A percentile compares a stretch with the other conserved stretches of the same genome.
These are phyloP conservation scores for Halyomorpha halys DNA, from an alignment of 1,140 invertebrate genomes.

Conservation along the genomic window DNA sequence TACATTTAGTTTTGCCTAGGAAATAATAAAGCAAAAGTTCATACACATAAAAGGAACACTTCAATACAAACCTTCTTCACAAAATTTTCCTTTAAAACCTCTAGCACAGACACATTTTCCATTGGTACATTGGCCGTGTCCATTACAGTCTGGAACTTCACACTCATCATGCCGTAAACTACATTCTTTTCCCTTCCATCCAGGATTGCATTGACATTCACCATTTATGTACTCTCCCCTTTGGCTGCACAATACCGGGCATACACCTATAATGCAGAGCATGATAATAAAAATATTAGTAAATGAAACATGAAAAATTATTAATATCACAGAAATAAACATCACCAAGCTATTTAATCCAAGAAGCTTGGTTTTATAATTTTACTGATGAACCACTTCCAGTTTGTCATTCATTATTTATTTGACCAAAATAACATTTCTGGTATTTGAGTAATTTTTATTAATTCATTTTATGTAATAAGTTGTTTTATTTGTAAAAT, in stretches of 20 bases:
- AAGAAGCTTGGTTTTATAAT: no score
- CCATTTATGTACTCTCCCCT: constrained; percentile 94
- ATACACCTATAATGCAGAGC: constrained; percentile 54
- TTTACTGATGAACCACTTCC: no score
- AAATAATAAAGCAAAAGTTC: no score
- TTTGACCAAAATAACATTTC: no score
- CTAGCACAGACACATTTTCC: constrained; percentile 88
- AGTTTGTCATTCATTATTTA: no score
- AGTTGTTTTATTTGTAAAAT: no score
- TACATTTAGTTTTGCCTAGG: no score
- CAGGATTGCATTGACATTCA: constrained; percentile 89
- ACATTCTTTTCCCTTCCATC: constrained; percentile 95
- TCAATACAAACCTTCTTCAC: constrained; percentile 68
- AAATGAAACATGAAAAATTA: not conserved
- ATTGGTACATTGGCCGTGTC: constrained; percentile 87
- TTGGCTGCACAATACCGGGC: constrained; percentile 89
- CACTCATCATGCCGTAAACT: constrained; percentile 85
- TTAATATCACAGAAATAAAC: no score
- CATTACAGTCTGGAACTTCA: constrained; percentile 88
- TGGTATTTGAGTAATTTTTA: no score
- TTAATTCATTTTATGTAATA: no score
- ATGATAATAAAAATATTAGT: not conserved
- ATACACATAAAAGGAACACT: no score
- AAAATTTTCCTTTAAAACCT: constrained; percentile 87
- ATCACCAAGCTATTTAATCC: no score